Conservation (phyloP, 2,888 invertebrate species). For the Euclidia mi region DNA sequence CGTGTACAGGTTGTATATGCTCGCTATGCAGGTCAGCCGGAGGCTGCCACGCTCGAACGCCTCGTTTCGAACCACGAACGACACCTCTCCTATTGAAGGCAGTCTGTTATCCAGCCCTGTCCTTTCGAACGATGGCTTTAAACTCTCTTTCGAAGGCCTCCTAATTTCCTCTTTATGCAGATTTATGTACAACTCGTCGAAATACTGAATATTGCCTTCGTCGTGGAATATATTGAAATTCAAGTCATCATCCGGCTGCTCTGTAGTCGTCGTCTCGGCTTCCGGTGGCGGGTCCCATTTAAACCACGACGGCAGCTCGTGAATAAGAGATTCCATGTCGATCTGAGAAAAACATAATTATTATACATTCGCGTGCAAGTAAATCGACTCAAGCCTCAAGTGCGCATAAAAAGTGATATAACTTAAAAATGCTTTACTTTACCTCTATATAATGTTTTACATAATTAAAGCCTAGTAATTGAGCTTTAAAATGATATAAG, state of each 20-base stretch:
- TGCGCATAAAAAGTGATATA: too few species aligned
- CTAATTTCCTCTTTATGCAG: constrained; percentile 85
- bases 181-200: constrained; percentile 85
- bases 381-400: too few species aligned
- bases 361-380: too few species aligned
- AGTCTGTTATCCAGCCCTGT: constrained; percentile 82
- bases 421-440: too few species aligned
- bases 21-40: constrained; percentile 92
- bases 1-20: constrained; percentile 92
- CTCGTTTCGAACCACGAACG: constrained; percentile 91
- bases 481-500: too few species aligned
- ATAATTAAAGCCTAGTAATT: too few species aligned
- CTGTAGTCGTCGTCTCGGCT: constrained; percentile 81
- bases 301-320: constrained; percentile 84
- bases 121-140: constrained; percentile 77
- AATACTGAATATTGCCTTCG: constrained; percentile 83
- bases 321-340: constrained; percentile 80
- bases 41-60: constrained; percentile 92
- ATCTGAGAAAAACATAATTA: constrained; percentile 72
- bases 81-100: constrained; percentile 85
- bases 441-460: too few species aligned
- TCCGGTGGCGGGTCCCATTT: constrained; percentile 86
- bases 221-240: constrained; percentile 85
- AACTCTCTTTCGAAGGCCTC: constrained; percentile 78
- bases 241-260: constrained; percentile 78